Evolutionary conservation across 2,888 invertebrate species (phyloP), one percentile per base, ranked within the genome.

Genomic region (Dinocampus coccinellae): DNA sequence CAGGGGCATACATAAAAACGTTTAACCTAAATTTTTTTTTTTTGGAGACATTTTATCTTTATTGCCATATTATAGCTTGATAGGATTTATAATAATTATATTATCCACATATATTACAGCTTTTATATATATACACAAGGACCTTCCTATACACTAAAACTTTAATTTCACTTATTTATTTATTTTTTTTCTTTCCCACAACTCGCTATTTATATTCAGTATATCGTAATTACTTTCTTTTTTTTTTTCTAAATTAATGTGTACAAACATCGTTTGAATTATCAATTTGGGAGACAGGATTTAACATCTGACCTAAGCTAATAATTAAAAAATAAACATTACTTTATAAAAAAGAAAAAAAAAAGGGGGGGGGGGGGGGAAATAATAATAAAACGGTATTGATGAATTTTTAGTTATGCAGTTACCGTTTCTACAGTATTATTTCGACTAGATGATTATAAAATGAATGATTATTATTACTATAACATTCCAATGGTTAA

Each of bases 31-130:
- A 74, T 63, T 79, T 78, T 79, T 81, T 63, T 79, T 78, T 79
- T 81, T 82, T 82, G 78, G 78, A 84, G 83, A 83, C 80, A 77
- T 73, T 79, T 83, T 81, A 80, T 83, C 79, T 84, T 84, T 85
- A 86, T 86, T 86, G 81, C 83, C 82, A 83, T 67, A 58, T 83
- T 47, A 4, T 82, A 82, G 80, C 80, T 77, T 81, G 78, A 81
- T 80, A 78, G 76, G 78, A 77, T 83, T 82, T 81, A 82, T 83
- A 81, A 84, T 83, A 76, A 77, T 80, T 78, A 81, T 81, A 81
- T 82, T 87, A 86, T 87, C 84, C 85, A 87, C 86, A 87, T 87
- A 87, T 87, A 79, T 85, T 86, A 87, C 87, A 86, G 78, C 81
- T 82, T 82, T 47, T 16, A n/a, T n/a, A 39, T 47, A 47, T 84